phyloP scores from a whole-genome alignment of 2,113 vertebrate species.

The Neodontobutis hainanensis region DNA sequence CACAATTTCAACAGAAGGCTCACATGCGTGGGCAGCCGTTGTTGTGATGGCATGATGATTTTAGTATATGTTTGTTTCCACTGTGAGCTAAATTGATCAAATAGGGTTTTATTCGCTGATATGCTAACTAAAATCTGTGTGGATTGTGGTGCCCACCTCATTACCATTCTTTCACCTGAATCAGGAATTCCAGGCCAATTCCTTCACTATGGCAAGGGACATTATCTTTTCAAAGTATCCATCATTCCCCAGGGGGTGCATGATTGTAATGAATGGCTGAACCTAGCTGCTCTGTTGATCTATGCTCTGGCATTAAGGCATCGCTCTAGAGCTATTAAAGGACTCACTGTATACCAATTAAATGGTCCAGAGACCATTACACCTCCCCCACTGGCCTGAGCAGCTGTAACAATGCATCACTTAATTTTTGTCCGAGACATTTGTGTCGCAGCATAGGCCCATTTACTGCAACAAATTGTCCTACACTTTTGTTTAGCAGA shows the following conservation, averaged over 20 bases:
- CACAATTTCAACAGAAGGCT: background rate
- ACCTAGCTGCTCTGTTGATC: constrained; percentile 34
- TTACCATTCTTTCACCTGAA: constrained; percentile 31
- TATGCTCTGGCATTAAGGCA: constrained; percentile 46
- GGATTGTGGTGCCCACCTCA: constrained; percentile 25
- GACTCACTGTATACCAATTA: constrained; percentile 38
- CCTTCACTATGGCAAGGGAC: constrained; percentile 23
- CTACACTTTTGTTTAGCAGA: constrained; percentile 50
- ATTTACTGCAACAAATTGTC: constrained; percentile 60
- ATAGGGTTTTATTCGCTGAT: background rate
- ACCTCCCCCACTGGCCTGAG: constrained; percentile 21
- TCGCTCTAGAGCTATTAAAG: constrained; percentile 43
- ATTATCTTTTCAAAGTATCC: constrained; percentile 38
- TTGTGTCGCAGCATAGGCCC: constrained; percentile 54
- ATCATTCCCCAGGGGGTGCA: constrained; percentile 36
- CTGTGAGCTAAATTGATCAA: background rate
- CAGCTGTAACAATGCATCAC: constrained; percentile 53
- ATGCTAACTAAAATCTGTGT: background rate
- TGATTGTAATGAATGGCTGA: constrained; percentile 43
- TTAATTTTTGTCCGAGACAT: constrained; percentile 53
- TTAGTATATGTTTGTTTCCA: background rate
- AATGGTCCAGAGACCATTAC: constrained; percentile 52
- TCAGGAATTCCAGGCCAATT: constrained; percentile 33
- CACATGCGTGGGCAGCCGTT: no score
- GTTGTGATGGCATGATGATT: background rate